phyloP scores from a whole-genome alignment of 2,797 vertebrate species.

The Pterois miles region DNA sequence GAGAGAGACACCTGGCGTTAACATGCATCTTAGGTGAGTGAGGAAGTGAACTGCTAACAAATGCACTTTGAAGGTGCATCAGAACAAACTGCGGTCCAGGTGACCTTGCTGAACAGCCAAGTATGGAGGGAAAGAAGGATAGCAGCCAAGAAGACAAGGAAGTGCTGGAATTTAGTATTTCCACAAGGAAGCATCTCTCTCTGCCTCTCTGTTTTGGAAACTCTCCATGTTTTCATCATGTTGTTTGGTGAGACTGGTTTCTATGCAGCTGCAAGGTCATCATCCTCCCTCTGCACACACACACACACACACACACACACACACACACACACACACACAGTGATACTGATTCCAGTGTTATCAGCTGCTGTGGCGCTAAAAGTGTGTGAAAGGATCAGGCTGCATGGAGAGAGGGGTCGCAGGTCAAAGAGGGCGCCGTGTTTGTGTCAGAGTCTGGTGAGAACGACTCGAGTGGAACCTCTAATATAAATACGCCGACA shows the following conservation, averaged over 20 bases:
- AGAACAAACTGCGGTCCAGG: slow-evolving; percentile 37
- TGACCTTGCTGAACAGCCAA: slow-evolving; percentile 54
- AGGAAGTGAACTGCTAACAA: slow-evolving; percentile 40
- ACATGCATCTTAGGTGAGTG: neutral
- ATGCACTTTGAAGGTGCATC: slow-evolving; percentile 49
- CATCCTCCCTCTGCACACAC: slow-evolving; percentile 10
- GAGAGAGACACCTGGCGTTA: neutral
- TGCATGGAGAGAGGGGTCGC: slow-evolving; percentile 32
- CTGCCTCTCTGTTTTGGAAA: slow-evolving; percentile 45
- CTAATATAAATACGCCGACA: slow-evolving; percentile 46
- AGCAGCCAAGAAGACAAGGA: neutral
- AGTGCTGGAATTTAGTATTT: slow-evolving; percentile 18
- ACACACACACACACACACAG: slow-evolving; percentile 6
- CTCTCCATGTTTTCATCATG: slow-evolving; percentile 36
- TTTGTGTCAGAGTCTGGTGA: slow-evolving; percentile 62
- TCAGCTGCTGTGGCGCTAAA: slow-evolving; percentile 33
- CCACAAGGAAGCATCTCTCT: slow-evolving; percentile 2
- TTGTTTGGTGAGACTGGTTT: slow-evolving; percentile 28
- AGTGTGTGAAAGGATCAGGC: slow-evolving; percentile 42
- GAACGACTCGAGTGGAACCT: slow-evolving; percentile 47
- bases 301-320: slow-evolving; percentile 23
- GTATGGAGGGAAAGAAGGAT: slow-evolving; percentile 22
- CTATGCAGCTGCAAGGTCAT: slow-evolving; percentile 55
- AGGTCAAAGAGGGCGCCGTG: slow-evolving; percentile 59
- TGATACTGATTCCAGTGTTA: slow-evolving; percentile 36